Base-by-base conservation (phyloP, 2,113 vertebrate species). In the Peucedramus taeniatus region DNA sequence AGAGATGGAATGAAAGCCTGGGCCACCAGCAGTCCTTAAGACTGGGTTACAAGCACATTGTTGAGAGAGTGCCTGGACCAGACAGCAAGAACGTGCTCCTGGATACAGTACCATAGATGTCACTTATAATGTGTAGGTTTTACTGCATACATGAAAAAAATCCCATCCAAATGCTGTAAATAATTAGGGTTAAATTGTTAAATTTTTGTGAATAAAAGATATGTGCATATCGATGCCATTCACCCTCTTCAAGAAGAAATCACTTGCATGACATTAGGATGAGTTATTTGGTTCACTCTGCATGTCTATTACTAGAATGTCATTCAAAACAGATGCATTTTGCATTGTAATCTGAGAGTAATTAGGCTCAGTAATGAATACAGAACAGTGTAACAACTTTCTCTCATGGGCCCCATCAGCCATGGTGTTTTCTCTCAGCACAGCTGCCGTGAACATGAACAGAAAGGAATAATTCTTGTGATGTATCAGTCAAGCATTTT, bases 341-440 rank as follows among this genome's bases (percentile, higher is more conserved):
- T 89, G 81, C 87, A 93, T 94, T 94, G 93, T 93, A 96, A 91
- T 95, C 81, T 77, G 78, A 78, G 76, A 93, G 53, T 64, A 91
- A 95, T 96, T 94, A 95, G 49, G 70, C 75, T 83, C 71, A 23
- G 53, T 87, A 97, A 96, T 93, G 91, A 96, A 83, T 85, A 89
- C 10, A 87, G 87, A 93, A 65, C 69, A 89, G 74, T 1, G 7
- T 78, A 96, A 91, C 37, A 89, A 18, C 81, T 89, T 79, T 95
- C 40, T 82, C 93, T 84, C 91, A 17, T 57, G 91, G 72, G 91
- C 28, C 65, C 26, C 83, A 93, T 94, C 77, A 93, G 63, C 74
- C 45, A 28, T 54, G 84, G 87, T 93, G 61, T 89, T 95, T 91
- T 40, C 57, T 90, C 57, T 90, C 70, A 78, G 89, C 70, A 85